Percentiles rank a stretch among this genome's conserved stretches.
phyloP scores from a whole-genome alignment of 1,140 invertebrate species.

The Scaptodrosophila lebanonensis region DNA sequence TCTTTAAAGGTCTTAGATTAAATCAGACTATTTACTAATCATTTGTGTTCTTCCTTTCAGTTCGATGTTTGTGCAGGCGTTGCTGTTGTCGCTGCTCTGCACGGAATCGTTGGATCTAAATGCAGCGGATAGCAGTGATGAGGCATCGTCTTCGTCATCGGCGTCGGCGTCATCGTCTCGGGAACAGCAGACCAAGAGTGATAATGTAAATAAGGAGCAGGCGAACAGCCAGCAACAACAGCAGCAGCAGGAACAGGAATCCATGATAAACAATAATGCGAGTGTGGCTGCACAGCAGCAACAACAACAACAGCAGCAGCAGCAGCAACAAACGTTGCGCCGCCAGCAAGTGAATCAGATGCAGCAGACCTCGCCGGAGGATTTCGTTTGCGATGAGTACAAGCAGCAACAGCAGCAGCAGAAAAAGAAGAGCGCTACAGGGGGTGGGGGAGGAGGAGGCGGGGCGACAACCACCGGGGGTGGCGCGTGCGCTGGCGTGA shows the following conservation, averaged over 20 bases:
- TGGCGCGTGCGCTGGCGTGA: slow-evolving; percentile 49
- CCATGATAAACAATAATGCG: slow-evolving; percentile 69
- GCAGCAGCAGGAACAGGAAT: slow-evolving; percentile 56
- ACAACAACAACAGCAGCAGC: slow-evolving; percentile 37
- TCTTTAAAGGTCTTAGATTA: no score
- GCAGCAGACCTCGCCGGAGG: slow-evolving; percentile 75
- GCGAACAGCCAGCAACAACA: slow-evolving; percentile 37
- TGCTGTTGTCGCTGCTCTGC: slow-evolving; percentile 66
- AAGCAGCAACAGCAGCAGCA: slow-evolving; percentile 28
- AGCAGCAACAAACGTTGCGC: slow-evolving; percentile 41
- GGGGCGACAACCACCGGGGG: slow-evolving; percentile 29
- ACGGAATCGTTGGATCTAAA: slow-evolving; percentile 52
- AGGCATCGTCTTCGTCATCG: no score
- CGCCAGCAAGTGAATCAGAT: slow-evolving; percentile 73
- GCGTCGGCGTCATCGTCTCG: neutral
- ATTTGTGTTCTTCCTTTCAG: slow-evolving; percentile 28
- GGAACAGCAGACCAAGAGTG: slow-evolving; percentile 58
- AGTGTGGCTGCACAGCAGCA: slow-evolving; percentile 51
- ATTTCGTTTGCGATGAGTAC: slow-evolving; percentile 72
- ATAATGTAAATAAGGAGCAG: slow-evolving; percentile 77
- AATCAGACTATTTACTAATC: no score
- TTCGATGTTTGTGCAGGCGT: slow-evolving; percentile 71
- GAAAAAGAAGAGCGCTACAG: slow-evolving; percentile 14
- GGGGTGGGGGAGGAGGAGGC: slow-evolving; percentile 7
- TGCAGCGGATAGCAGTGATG: slow-evolving; percentile 31